phyloP scores from a whole-genome alignment of 2,888 invertebrate species.

The Drosophila melanosoma region DNA sequence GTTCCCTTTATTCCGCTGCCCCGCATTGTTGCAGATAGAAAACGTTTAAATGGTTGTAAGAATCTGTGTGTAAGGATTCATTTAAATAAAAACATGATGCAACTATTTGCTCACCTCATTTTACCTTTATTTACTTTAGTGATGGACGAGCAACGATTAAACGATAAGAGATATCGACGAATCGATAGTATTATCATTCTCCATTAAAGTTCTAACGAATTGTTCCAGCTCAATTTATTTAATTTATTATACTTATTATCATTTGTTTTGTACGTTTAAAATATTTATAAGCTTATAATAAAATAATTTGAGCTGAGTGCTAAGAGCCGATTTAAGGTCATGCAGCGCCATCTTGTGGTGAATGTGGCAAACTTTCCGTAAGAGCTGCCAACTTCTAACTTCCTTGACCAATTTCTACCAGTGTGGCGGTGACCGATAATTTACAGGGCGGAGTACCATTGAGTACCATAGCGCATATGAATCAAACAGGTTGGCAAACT shows the following conservation, averaged over 20 bases:
- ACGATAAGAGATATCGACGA: neutral
- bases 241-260: neutral
- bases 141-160: neutral
- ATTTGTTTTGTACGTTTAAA: neutral
- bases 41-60: slow-evolving; percentile 49
- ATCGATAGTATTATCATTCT: neutral
- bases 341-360: neutral
- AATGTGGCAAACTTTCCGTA: neutral
- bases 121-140: neutral
- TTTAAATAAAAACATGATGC: neutral
- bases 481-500: neutral
- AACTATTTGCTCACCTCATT: neutral
- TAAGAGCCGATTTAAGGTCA: neutral
- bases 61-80: slow-evolving; percentile 41
- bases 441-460: neutral
- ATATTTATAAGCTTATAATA: neutral
- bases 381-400: neutral
- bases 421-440: neutral
- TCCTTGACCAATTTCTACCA: neutral
- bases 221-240: neutral
- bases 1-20: slow-evolving; percentile 50
- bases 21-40: slow-evolving; percentile 42
- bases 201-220: neutral
- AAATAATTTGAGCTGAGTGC: neutral
- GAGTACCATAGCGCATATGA: neutral